phyloP scores from a whole-genome alignment of 2,888 invertebrate species.

The Folsomia manolachei region DNA sequence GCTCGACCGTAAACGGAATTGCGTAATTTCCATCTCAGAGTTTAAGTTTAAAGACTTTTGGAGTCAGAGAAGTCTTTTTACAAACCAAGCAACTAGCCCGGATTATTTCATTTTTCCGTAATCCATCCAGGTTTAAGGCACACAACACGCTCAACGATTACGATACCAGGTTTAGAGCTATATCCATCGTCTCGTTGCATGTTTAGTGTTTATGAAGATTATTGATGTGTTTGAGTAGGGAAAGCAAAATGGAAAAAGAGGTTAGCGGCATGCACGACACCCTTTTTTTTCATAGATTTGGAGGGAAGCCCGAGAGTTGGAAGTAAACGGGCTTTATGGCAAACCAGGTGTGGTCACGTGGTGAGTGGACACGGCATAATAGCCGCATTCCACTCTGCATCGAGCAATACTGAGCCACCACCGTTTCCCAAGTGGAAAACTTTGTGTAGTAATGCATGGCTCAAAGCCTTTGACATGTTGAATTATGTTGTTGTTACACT shows the following conservation, averaged over 20 bases:
- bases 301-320: too few species aligned
- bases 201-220: not conserved
- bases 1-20: not conserved
- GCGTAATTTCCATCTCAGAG: not conserved
- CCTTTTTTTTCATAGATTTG: too few species aligned
- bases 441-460: not conserved
- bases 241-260: not conserved
- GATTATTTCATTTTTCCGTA: not conserved
- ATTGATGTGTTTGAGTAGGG: not conserved
- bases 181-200: not conserved
- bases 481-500: constrained; percentile 1
- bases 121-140: not conserved
- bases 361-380: not conserved
- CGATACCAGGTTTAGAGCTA: not conserved
- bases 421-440: not conserved
- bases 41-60: not conserved
- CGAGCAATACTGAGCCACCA: too few species aligned
- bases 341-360: not conserved
- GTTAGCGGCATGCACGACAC: not conserved
- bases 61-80: not conserved
- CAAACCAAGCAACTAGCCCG: too few species aligned
- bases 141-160: not conserved
- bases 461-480: not conserved
- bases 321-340: not conserved
- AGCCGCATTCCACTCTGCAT: constrained; percentile 1